phyloP scores from a whole-genome alignment of 2,113 vertebrate genomes.

The Xenopus borealis region DNA sequence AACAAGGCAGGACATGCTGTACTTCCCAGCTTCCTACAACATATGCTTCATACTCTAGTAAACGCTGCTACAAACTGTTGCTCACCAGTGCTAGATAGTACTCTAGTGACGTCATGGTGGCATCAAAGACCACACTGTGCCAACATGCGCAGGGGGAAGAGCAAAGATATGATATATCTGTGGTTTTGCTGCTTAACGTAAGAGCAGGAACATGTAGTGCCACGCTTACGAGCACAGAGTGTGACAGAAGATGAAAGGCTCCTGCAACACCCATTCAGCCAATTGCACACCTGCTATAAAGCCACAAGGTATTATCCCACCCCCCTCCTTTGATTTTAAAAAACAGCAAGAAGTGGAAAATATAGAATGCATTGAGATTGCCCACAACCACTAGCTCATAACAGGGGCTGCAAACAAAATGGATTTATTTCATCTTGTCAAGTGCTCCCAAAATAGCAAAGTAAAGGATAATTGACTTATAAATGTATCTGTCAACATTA shows the following conservation, averaged over 20 bases:
- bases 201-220: not conserved
- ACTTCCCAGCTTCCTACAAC: not conserved
- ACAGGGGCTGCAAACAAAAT: too few species aligned
- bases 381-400: too few species aligned
- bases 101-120: not conserved
- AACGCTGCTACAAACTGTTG: too few species aligned
- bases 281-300: not conserved
- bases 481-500: too few species aligned
- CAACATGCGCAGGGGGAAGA: too few species aligned
- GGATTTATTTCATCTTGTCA: too few species aligned
- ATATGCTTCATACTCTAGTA: not conserved
- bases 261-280: not conserved
- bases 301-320: not conserved
- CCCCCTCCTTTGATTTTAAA: too few species aligned
- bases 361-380: too few species aligned
- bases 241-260: not conserved
- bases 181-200: not conserved
- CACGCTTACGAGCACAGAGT: not conserved
- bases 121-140: not conserved
- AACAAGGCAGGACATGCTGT: not conserved
- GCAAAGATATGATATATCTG: not conserved
- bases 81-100: not conserved
- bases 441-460: too few species aligned
- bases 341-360: too few species aligned
- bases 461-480: too few species aligned